Conservation (phyloP, 2,797 vertebrate species). For the Cyclopterus lumpus region DNA sequence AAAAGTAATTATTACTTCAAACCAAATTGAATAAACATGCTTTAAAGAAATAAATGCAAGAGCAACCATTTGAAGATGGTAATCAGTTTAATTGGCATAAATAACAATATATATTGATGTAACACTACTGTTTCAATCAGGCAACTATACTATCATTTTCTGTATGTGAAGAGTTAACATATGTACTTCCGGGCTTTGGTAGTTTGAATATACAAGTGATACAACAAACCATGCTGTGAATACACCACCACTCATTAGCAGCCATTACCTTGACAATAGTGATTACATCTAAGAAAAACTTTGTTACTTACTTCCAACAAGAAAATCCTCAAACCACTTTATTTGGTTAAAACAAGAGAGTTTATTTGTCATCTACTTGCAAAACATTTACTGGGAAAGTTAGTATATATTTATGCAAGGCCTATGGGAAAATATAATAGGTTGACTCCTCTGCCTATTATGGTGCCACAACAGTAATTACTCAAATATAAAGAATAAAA, state of each 20-base stretch:
- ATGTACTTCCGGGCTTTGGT: conserved; percentile 32
- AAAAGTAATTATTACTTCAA: background rate
- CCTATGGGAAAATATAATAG: background rate
- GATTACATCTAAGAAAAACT: conserved; percentile 51
- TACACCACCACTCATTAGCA: conserved; percentile 60
- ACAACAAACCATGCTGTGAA: conserved; percentile 68
- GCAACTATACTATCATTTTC: background rate
- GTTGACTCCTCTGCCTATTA: background rate
- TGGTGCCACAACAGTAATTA: background rate
- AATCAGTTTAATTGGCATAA: background rate
- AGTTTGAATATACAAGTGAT: conserved; percentile 60
- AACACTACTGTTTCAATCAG: background rate
- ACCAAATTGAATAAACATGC: background rate
- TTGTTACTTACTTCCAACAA: conserved; percentile 1
- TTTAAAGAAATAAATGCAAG: background rate
- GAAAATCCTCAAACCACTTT: conserved; percentile 5
- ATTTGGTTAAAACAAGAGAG: conserved; percentile 40
- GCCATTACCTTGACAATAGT: conserved; percentile 50
- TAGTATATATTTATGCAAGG: background rate
- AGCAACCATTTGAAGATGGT: background rate
- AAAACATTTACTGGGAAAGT: conserved; percentile 36
- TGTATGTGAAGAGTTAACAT: conserved; percentile 34
- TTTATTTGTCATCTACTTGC: conserved; percentile 4
- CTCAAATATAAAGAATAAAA: background rate
- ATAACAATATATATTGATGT: background rate